Conservation (phyloP, 2,888 invertebrate species). For the Mesodorylaimus sp. region DNA sequence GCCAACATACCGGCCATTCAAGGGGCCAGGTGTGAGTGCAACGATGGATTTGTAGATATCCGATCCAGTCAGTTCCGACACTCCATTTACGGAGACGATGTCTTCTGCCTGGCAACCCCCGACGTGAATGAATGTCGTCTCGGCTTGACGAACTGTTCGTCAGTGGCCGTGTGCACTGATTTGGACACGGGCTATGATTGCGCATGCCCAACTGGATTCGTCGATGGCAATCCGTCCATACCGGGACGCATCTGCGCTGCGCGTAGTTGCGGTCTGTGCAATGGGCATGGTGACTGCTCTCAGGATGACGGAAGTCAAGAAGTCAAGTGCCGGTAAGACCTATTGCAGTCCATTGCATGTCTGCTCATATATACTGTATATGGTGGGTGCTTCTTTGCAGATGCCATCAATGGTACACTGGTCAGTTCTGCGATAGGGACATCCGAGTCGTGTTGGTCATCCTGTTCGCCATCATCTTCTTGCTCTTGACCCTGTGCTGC, state of each 20-base stretch:
- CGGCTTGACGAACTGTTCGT: slow-evolving; percentile 27
- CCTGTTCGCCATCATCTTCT: slow-evolving; percentile 25
- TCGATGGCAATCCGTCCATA: slow-evolving; percentile 21
- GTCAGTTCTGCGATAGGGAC: slow-evolving; percentile 8
- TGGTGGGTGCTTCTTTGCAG: slow-evolving; percentile 1
- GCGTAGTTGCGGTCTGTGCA: slow-evolving; percentile 17
- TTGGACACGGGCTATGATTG: slow-evolving; percentile 25
- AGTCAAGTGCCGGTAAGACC: slow-evolving; percentile 18
- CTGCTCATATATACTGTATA: not conserved
- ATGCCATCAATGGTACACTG: slow-evolving; percentile 10
- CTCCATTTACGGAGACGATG: not conserved
- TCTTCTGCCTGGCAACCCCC: not conserved
- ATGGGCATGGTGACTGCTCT: slow-evolving; percentile 26
- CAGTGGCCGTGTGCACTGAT: slow-evolving; percentile 26
- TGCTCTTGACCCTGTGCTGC: slow-evolving; percentile 23
- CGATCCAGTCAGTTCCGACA: slow-evolving; percentile 7
- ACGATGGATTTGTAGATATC: slow-evolving; percentile 58
- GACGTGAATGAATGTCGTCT: slow-evolving; percentile 29
- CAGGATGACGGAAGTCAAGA: slow-evolving; percentile 19
- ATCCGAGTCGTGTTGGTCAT: slow-evolving; percentile 18
- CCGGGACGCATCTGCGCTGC: slow-evolving; percentile 24
- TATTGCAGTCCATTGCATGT: not conserved
- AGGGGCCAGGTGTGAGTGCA: slow-evolving; percentile 72
- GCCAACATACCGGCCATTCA: slow-evolving; percentile 57
- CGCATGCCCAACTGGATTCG: slow-evolving; percentile 24